These are phyloP conservation scores for Chironomus tentans DNA, from an alignment of 2,888 invertebrate genomes.

Conservation along the genomic window DNA sequence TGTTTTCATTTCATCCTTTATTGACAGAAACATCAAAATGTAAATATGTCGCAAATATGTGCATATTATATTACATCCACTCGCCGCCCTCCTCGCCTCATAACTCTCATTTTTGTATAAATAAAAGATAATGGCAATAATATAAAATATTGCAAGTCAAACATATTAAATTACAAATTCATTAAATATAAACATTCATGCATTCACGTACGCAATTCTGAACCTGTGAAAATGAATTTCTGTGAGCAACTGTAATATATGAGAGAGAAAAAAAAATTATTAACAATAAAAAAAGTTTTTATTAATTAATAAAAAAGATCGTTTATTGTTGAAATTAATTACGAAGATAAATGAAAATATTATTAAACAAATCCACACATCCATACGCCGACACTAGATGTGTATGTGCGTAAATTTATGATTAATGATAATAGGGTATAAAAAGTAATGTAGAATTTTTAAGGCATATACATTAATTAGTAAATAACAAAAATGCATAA, in stretches of 20 bases:
- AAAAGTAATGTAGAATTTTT: background rate
- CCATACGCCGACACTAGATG: too few relatives aligned
- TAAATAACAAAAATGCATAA: background rate
- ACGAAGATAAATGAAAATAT: background rate
- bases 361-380: background rate
- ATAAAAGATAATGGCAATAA: background rate
- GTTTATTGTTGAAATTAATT: conserved; percentile 21
- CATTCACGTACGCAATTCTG: background rate
- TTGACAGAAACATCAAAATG: too few relatives aligned
- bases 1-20: too few relatives aligned
- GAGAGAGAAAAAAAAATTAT: background rate
- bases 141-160: background rate
- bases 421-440: conserved; percentile 1
- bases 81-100: background rate
- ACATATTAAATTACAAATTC: conserved; percentile 2
- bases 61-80: background rate
- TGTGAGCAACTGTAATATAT: background rate
- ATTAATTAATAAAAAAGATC: conserved; percentile 1
- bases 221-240: background rate
- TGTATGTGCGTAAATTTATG: background rate
- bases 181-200: background rate
- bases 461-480: background rate
- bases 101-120: background rate
- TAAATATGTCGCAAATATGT: too few relatives aligned
- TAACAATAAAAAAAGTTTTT: background rate